Conservation (phyloP, 2,888 invertebrate genomes). For the Hyposoter dolosus region DNA sequence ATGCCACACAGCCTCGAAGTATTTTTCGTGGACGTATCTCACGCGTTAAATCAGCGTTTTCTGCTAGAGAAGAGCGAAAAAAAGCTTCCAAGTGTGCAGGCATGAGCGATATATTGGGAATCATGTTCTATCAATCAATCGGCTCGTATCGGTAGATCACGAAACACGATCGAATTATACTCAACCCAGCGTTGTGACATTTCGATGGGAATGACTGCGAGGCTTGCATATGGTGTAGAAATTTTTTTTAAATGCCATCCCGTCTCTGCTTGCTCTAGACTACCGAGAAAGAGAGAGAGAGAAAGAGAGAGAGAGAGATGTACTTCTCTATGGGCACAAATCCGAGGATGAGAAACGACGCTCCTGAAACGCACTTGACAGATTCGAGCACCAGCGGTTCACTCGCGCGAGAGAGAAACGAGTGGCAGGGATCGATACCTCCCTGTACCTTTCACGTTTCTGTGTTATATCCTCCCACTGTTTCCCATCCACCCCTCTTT, state of each 20-base stretch:
- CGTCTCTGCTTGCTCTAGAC: not conserved
- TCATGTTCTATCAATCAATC: constrained; percentile 54
- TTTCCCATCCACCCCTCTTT: constrained; percentile 16
- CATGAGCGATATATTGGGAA: constrained; percentile 13
- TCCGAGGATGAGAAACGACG: constrained; percentile 68
- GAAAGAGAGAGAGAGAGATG: constrained; percentile 34
- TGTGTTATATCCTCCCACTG: constrained; percentile 37
- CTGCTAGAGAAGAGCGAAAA: not conserved
- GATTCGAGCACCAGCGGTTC: constrained; percentile 67
- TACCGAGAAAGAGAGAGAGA: constrained; percentile 30
- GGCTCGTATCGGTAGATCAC: constrained; percentile 49
- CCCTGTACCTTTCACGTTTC: constrained; percentile 55
- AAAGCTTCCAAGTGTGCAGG: not conserved
- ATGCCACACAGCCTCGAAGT: constrained; percentile 8
- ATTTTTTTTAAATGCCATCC: constrained; percentile 12
- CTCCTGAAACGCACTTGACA: constrained; percentile 67
- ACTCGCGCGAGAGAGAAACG: constrained; percentile 62
- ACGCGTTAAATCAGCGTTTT: constrained; percentile 12
- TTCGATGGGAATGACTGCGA: constrained; percentile 45
- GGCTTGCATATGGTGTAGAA: constrained; percentile 32
- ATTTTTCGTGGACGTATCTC: constrained; percentile 5
- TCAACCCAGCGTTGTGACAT: constrained; percentile 53
- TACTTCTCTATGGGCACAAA: constrained; percentile 57
- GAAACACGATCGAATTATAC: constrained; percentile 60
- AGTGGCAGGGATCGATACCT: constrained; percentile 67